Base-by-base conservation (phyloP, 2,888 invertebrate genomes). In the Serripes groenlandicus region DNA sequence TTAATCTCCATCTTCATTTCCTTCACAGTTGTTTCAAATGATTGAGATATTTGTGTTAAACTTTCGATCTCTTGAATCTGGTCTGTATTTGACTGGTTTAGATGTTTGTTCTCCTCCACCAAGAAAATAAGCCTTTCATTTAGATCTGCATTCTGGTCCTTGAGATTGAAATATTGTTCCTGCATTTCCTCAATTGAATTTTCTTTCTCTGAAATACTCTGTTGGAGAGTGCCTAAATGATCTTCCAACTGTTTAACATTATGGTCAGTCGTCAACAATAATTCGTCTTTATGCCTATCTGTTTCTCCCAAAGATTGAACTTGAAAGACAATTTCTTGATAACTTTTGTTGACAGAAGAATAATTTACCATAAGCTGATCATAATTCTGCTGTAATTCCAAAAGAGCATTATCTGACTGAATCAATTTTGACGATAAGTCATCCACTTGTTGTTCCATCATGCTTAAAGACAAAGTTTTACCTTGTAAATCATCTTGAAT, bases 401-500 rank as follows among this genome's bases (percentile, higher is more conserved):
- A 42, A 28, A 15, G 21, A 52, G 60, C 49, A 52, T 18, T 52
- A 32, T 74, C 37, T n/a, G 26, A 32, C 34, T 83, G 30, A 62
- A 23, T n/a, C 9, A 64, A 54, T 35, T 76, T 58, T 30, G 28
- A 68, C 4, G 49, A 60, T 28, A 58, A 60, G 30, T 68, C 60
- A 60, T 78, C 69, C 5, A 79, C 49, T 9, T 21, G 21, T 56
- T 68, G 32, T 32, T 77, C 68, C 37, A 83, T 58, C 30, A 26
- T 9, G 37, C 37, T 62, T 64, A 84, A 58, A 35, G 52, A 23
- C n/a, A 75, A 74, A 35, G 54, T 56, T 37, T 78, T 83, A 30
- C 78, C 77, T 77, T 81, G 73, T 21, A 85, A 52, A 11, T 69
- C 60, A 34, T 52, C 56, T 72, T 86, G 83, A 34, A 80, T 62